A percentile compares a stretch with the other conserved stretches of the same genome.
These are phyloP conservation scores for Eilema griseolum DNA, from an alignment of 2,888 invertebrate genomes.

Conservation along the genomic window DNA sequence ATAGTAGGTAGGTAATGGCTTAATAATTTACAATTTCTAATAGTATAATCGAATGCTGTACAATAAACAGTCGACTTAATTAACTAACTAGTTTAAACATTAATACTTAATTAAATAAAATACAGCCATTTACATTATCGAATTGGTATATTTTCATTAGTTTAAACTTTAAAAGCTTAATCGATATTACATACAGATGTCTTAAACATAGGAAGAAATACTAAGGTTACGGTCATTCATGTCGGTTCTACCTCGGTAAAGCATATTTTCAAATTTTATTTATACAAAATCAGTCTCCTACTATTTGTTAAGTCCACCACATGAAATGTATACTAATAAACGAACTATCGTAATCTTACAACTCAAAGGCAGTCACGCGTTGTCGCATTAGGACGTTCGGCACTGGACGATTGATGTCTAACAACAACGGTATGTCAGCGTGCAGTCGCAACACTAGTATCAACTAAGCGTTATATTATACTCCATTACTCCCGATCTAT, in stretches of 20 bases:
- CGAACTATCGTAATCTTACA: constrained; percentile 60
- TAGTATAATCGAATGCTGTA: constrained; percentile 80
- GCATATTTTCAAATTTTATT: constrained; percentile 75
- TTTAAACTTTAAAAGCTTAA: constrained; percentile 63
- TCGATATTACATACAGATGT: constrained; percentile 61
- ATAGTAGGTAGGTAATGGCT: constrained; percentile 79
- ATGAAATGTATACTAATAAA: constrained; percentile 63
- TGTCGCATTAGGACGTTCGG: constrained; percentile 71
- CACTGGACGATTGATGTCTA: constrained; percentile 74
- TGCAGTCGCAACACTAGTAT: constrained; percentile 51
- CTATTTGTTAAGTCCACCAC: constrained; percentile 80
- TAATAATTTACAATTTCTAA: constrained; percentile 82
- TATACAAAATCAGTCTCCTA: constrained; percentile 87
- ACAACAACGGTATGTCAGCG: constrained; percentile 57
- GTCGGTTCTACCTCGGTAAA: constrained; percentile 77
- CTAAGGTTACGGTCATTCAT: constrained; percentile 62
- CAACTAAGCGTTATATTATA: constrained; percentile 57
- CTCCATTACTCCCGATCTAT: constrained; percentile 48
- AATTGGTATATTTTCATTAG: constrained; percentile 76
- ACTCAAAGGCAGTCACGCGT: constrained; percentile 67
- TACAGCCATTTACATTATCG: constrained; percentile 77
- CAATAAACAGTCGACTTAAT: constrained; percentile 79
- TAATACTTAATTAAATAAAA: constrained; percentile 75
- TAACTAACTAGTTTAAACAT: constrained; percentile 61
- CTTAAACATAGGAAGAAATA: constrained; percentile 57